Conservation (phyloP, 2,888 invertebrate species). For the Subacronicta megacephala region DNA sequence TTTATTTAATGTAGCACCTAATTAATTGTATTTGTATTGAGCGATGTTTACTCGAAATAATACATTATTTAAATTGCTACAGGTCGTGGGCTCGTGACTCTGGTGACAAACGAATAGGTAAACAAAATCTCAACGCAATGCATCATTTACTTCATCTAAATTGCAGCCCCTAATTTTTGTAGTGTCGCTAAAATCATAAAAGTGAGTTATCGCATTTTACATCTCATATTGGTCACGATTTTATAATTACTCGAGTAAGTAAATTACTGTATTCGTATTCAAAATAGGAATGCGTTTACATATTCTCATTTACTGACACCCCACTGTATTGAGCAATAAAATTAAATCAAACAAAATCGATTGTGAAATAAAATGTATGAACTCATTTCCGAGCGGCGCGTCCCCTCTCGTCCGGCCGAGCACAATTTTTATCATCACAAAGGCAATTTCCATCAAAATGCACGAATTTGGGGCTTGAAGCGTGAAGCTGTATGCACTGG, state of each 20-base stretch:
- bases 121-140: conserved; percentile 25
- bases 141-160: conserved; percentile 7
- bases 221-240: conserved; percentile 27
- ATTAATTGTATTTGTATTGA: conserved; percentile 31
- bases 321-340: conserved; percentile 71
- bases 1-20: conserved; percentile 18
- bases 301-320: conserved; percentile 60
- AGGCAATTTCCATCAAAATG: conserved; percentile 82
- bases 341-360: conserved; percentile 81
- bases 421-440: conserved; percentile 81
- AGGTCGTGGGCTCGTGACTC: conserved; percentile 5
- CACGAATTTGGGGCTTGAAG: conserved; percentile 73
- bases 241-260: conserved; percentile 39
- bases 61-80: conserved; percentile 21
- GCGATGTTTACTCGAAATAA: conserved; percentile 5
- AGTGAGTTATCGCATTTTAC: conserved; percentile 19
- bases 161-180: conserved; percentile 8
- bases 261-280: conserved; percentile 33
- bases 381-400: conserved; percentile 77
- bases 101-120: neutral
- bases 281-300: conserved; percentile 49
- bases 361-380: conserved; percentile 79
- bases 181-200: conserved; percentile 3
- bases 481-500: conserved; percentile 63
- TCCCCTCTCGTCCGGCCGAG: conserved; percentile 69